Evolutionary conservation across 2,113 vertebrate species (phyloP), one percentile per base, ranked within the genome.

Genomic region (Zosterops pallidus): DNA sequence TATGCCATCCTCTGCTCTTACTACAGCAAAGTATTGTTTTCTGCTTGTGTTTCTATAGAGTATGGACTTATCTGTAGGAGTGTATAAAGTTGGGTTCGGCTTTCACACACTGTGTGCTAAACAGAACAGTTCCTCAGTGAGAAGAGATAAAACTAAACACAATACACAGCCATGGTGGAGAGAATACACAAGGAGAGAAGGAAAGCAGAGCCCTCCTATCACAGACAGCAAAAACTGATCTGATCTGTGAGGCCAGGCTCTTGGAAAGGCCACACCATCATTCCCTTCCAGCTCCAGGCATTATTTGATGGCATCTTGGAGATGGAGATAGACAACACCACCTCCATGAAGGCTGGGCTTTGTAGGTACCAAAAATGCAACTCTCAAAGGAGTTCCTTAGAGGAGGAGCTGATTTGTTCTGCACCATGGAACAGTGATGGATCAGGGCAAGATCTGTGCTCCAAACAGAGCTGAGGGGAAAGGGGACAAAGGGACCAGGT

Each of bases 101-200:
- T 95, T 96, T 90, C 89, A 93, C 89, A 93, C 93, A 92, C 62
- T n/a, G 47, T 70, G 52, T 23, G 55, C 69, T 80, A 74, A 90
- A 87, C 86, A 60, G 82, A 96, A 72, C 2, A 76, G 75, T 47
- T 89, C 52, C 71, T 86, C 33, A 55, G 42, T 28, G 59, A 68
- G 70, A 90, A 74, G 89, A 95, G 83, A 95, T 71, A 93, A 93
- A 95, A 82, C 72, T 53, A 57, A 88, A 92, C 64, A 77, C n/a
- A 80, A 35, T 23, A 29, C 25, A 53, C 33, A 85, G 59, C 42
- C 59, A 74, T 7, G 57, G 70, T n/a, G 64, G 78, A 69, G 88
- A 83, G 68, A 90, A 83, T 62, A 50, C 21, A 46, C 37, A 74
- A 67, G 53, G 82, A 76, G 55, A 44, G 39, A 33, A 72, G 62